Evolutionary conservation across 1,140 invertebrate genomes (phyloP).

Genomic region (Caenorhabditis inopinata): DNA sequence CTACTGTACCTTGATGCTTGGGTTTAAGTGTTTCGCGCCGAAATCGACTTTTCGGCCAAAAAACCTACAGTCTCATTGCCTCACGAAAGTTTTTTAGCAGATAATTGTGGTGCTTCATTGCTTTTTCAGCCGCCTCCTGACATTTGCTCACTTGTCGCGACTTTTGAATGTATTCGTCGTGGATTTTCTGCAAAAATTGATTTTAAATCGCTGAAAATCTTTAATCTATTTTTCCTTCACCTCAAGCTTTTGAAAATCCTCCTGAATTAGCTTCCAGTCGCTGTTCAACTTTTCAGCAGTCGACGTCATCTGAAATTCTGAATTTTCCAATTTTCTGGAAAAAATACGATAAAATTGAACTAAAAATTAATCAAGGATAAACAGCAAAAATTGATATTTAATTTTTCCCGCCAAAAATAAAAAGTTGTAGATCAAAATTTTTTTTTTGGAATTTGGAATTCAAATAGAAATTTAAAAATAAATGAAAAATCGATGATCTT

Average conservation of each 20-base stretch:
- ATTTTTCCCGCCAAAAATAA: too few species aligned
- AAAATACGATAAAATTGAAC: too few species aligned
- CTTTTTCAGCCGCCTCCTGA: slow-evolving; percentile 50
- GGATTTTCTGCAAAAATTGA: slow-evolving; percentile 49
- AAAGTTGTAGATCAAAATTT: too few species aligned
- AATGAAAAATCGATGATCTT: neutral
- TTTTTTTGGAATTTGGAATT: neutral
- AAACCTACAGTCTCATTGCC: neutral
- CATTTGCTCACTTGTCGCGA: slow-evolving; percentile 52
- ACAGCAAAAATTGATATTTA: too few species aligned
- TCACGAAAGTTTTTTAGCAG: slow-evolving; percentile 49
- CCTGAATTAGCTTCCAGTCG: slow-evolving; percentile 47
- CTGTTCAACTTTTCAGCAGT: slow-evolving; percentile 23
- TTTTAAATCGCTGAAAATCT: neutral
- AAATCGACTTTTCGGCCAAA: too few species aligned
- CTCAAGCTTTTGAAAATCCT: slow-evolving; percentile 52
- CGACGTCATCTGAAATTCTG: neutral
- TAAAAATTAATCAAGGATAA: too few species aligned
- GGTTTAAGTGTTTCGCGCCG: too few species aligned
- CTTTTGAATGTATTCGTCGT: slow-evolving; percentile 55
- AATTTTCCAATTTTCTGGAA: too few species aligned
- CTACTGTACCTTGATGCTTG: too few species aligned
- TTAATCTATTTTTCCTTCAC: slow-evolving; percentile 27
- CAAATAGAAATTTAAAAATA: neutral
- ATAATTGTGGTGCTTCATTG: slow-evolving; percentile 59